Evolutionary conservation across 2,113 vertebrate species (phyloP).

Genomic region (Oncorhynchus mykiss): DNA sequence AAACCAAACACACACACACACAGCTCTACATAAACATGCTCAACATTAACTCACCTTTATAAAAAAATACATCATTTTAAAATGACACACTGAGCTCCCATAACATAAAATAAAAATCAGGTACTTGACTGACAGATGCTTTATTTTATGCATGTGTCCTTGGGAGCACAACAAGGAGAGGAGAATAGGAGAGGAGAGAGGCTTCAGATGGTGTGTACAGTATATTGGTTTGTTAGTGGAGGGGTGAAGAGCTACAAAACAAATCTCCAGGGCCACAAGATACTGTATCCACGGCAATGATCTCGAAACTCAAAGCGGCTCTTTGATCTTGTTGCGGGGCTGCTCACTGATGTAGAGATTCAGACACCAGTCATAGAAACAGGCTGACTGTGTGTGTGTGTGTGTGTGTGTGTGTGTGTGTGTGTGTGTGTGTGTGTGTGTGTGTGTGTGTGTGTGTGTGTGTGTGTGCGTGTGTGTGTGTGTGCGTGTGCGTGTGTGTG

Average conservation of each 20-base stretch:
- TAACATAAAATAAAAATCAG: too few species aligned
- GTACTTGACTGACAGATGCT: neutral
- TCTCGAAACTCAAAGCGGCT: constrained; percentile 29
- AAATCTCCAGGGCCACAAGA: neutral
- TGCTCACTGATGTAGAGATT: constrained; percentile 39
- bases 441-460: neutral
- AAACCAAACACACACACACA: neutral
- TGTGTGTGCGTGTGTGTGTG: neutral
- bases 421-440: neutral
- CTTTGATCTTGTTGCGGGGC: constrained; percentile 43
- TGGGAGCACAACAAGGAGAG: neutral
- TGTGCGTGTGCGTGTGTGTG: neutral
- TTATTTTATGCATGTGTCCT: neutral
- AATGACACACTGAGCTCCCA: too few species aligned
- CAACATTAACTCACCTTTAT: too few species aligned
- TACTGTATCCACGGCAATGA: constrained; percentile 21
- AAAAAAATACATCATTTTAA: too few species aligned
- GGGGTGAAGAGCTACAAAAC: neutral
- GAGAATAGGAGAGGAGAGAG: neutral
- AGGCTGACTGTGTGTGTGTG: constrained; percentile 6
- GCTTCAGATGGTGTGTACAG: neutral
- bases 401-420: constrained; percentile 3
- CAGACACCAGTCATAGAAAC: constrained; percentile 28
- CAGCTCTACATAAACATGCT: neutral
- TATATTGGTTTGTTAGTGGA: neutral